These are phyloP conservation scores for Thamnaconus septentrionalis DNA, from an alignment of 2,113 vertebrate species.

Conservation along the genomic window DNA sequence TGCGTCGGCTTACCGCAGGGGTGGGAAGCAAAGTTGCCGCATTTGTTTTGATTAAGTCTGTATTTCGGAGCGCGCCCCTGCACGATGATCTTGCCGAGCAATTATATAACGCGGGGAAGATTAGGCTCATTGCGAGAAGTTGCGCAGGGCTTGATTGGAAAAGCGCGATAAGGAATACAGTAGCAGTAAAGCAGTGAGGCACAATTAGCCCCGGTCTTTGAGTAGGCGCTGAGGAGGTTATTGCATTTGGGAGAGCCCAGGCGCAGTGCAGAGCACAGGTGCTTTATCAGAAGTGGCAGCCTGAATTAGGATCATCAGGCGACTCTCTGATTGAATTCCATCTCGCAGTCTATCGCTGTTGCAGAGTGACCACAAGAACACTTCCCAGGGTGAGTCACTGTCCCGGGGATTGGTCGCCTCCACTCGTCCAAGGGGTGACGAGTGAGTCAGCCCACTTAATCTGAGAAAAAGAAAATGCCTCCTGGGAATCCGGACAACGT, in stretches of 20 bases:
- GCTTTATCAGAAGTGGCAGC: conserved; percentile 64
- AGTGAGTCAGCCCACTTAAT: conserved; percentile 55
- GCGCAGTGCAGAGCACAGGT: conserved; percentile 29
- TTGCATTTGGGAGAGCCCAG: conserved; percentile 6
- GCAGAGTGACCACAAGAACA: conserved; percentile 32
- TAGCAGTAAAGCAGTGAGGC: conserved; percentile 27
- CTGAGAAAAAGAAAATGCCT: conserved; percentile 43
- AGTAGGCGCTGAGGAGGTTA: conserved; percentile 18
- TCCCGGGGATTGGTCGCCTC: conserved; percentile 43
- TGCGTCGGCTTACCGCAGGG: conserved; percentile 20
- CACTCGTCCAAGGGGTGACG: conserved; percentile 56
- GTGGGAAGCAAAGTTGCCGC: conserved; percentile 22
- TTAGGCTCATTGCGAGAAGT: conserved; percentile 40
- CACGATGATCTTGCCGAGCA: conserved; percentile 32
- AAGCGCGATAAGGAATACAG: conserved; percentile 42
- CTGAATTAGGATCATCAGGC: conserved; percentile 59
- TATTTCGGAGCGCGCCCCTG: conserved; percentile 36
- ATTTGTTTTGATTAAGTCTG: conserved; percentile 65
- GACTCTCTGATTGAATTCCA: conserved; percentile 60
- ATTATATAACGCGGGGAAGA: conserved; percentile 50
- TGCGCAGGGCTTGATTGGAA: conserved; percentile 30
- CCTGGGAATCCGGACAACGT: conserved; percentile 49
- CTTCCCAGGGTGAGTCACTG: conserved; percentile 51
- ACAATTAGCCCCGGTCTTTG: conserved; percentile 41
- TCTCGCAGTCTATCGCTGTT: conserved; percentile 50